Conservation (phyloP, 2,888 invertebrate species). For the Hecatera dysodea region DNA sequence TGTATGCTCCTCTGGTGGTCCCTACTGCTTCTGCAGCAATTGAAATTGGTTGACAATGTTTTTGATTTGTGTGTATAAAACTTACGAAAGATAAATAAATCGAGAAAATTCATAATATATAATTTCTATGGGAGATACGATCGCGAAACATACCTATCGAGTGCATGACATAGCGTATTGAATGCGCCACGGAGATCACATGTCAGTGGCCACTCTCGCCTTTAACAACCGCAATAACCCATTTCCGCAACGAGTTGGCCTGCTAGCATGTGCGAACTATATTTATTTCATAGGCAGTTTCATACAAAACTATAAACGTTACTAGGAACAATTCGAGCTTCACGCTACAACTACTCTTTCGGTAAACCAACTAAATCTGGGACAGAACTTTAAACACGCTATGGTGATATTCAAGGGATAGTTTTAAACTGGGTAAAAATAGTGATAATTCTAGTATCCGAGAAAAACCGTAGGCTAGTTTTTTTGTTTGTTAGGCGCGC, state of each 20-base stretch:
- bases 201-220: constrained; percentile 43
- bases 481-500: no score
- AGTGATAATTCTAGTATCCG: background rate
- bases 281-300: constrained; percentile 12
- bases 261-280: constrained; percentile 13
- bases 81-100: background rate
- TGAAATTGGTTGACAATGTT: no score
- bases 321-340: background rate
- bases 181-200: constrained; percentile 28
- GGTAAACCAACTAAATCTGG: background rate
- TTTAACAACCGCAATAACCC: constrained; percentile 47
- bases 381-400: no score
- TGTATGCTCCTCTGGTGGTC: background rate
- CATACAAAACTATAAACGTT: background rate
- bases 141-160: background rate
- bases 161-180: constrained; percentile 5
- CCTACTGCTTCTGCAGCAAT: no score
- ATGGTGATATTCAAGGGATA: no score
- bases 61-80: no score
- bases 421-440: no score
- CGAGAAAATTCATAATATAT: background rate
- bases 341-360: background rate
- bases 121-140: background rate
- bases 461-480: background rate
- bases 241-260: constrained; percentile 39